Evolutionary conservation across 1,140 invertebrate species (phyloP), one percentile per base, ranked within the genome.

Genomic region (Psix sp.): DNA sequence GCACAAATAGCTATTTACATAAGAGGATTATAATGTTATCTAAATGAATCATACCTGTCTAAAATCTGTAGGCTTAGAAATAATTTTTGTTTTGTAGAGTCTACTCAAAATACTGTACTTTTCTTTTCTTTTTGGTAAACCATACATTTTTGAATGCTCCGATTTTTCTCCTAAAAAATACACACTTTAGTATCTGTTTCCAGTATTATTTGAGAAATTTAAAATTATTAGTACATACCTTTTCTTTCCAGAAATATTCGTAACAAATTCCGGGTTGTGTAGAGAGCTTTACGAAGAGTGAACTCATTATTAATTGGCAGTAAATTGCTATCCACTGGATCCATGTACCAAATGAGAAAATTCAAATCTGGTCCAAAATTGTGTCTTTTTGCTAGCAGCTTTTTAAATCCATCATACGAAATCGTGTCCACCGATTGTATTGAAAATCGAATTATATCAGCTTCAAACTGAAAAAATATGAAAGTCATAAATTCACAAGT

Each of bases 261-360:
- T 10, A 99, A 88, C 10, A 98, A 83, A 0, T 96, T 95, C 80
- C 92, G 92, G 0, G 95, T 94, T 62, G 93, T 95, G 45, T 93
- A 89, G 3, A 99, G 82, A 0, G 97, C 97, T 81, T 94, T 90
- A 7, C 91, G 91, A 63, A 96, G 91, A 87, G 99, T 99, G 81
- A 98, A 97, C 87, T 99, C 95, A 89, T 99, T 99, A 83, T 99
- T 99, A 74, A 99, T 99, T 0, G 98, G 98, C 70, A 99, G 87
- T 39, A 98, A 88, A 87, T 99, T 97, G 35, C 97, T 96, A 85
- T 99, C 96, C 9, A 93, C 90, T 6, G 95, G 95, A 88, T 99
- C 98, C 3, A 96, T 98, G 82, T 99, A 99, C 40, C 94, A 96
- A 52, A 99, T 93, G 39, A 96, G 89, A 89, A 99, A 98, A 49